Evolutionary conservation across 2,113 vertebrate genomes (phyloP), one percentile per base, ranked within the genome.

Genomic region (Nothocercus nigrocapillus): DNA sequence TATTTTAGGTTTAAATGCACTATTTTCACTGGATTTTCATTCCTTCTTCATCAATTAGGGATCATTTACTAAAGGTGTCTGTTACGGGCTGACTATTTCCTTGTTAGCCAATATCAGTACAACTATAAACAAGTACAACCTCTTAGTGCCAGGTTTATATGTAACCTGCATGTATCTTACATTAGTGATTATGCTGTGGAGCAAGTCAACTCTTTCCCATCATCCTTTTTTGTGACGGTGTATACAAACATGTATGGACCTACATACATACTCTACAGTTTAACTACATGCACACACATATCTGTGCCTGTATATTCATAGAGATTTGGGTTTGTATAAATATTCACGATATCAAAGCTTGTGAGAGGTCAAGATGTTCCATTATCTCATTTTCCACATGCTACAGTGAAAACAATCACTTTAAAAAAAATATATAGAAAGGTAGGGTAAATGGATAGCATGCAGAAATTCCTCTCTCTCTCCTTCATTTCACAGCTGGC

Each of bases 31-130:
- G 21, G 10, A 49, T 49, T 49, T 49, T 49, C 21, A 24, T 69
- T 14, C 34, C 32, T 88, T 94, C 64, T 91, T 93, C 85, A 93
- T 73, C 82, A 95, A 94, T n/a, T 5, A 69, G 5, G 28, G 45
- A 77, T 82, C 51, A 70, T 79, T 91, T 47, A 47, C 49, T 80
- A 89, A 74, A 61, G 6, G 9, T 28, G 10, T 22, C 42, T 54
- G 7, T 25, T 49, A 38, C 24, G 30, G 22, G 32, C 47, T 30
- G 22, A 28, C 47, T 30, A 38, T 53, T 72, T 28, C 47, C 51
- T 25, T 56, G 28, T 30, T 56, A 30, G 54, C 28, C 54, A 28
- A 17, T 30, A 56, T 4, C 8, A 30, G 54, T 5, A 56, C 16
- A 56, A 56, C 27, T 30, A 56, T 16, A 56, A 54, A 56, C 14